Percentiles rank a stretch among this genome's conserved stretches.
Conservation (phyloP, 2,797 vertebrate species). For the Amazona ochrocephala region DNA sequence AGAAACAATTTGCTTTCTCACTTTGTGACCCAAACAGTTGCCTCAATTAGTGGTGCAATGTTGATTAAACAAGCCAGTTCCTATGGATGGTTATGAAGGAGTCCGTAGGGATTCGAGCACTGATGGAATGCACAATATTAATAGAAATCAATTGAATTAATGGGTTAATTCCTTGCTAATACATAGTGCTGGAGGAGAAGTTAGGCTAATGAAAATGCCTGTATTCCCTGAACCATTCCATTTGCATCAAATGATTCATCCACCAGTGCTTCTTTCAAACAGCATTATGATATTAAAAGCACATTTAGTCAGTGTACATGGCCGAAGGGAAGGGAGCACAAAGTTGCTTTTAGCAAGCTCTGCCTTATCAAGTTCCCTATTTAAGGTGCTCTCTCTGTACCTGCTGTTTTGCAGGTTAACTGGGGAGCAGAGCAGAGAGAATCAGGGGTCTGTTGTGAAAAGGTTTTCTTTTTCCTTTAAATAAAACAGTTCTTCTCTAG, state of each 20-base stretch:
- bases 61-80: conserved; percentile 63
- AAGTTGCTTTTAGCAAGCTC: not conserved
- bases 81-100: not conserved
- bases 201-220: conserved; percentile 65
- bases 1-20: conserved; percentile 28
- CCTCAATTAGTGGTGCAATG: conserved; percentile 8
- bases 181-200: conserved; percentile 40
- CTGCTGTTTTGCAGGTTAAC: not conserved
- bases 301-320: conserved; percentile 25
- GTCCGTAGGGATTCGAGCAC: not conserved
- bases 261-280: conserved; percentile 20
- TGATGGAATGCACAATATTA: conserved; percentile 32
- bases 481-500: not conserved
- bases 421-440: not conserved
- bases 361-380: not conserved
- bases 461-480: not conserved
- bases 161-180: conserved; percentile 66
- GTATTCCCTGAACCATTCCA: conserved; percentile 57
- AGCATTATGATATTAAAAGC: conserved; percentile 49
- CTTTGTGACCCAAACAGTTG: conserved; percentile 21
- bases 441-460: too few species aligned
- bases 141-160: conserved; percentile 67
- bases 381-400: not conserved
- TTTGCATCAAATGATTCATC: conserved; percentile 69
- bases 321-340: not conserved